phyloP scores from a whole-genome alignment of 1,140 invertebrate genomes.

The Gyrodactylus salaris region DNA sequence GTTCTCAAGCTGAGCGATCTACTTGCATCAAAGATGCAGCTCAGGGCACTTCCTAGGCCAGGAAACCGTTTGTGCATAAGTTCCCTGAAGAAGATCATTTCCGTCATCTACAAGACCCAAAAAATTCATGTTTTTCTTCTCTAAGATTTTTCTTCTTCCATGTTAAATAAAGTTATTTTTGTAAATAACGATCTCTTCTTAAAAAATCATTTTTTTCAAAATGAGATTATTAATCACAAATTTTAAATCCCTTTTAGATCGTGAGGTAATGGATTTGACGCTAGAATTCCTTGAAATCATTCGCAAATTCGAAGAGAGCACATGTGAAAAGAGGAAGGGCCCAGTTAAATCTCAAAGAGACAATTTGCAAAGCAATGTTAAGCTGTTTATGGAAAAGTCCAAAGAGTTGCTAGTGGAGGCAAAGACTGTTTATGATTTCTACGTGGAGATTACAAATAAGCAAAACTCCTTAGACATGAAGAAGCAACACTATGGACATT shows the following conservation, averaged over 20 bases:
- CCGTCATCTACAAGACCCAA: not conserved
- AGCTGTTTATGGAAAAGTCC: not conserved
- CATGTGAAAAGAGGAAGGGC: not conserved
- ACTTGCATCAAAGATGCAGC: not conserved
- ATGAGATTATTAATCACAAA: too few species aligned
- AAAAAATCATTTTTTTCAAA: too few species aligned
- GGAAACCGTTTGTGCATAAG: not conserved
- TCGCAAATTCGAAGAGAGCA: not conserved
- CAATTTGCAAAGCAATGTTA: not conserved
- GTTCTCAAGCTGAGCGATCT: not conserved
- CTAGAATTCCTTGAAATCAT: not conserved
- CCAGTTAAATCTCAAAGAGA: not conserved
- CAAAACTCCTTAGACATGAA: not conserved
- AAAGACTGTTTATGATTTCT: not conserved
- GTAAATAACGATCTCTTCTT: not conserved
- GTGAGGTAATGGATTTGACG: not conserved
- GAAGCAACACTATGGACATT: not conserved
- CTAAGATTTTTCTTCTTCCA: too few species aligned
- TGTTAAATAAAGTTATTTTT: not conserved
- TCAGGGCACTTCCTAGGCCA: not conserved
- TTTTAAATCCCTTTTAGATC: too few species aligned
- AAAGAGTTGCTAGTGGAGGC: not conserved
- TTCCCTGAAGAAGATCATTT: not conserved
- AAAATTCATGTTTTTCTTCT: not conserved
- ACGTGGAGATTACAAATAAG: not conserved